Evolutionary conservation across 1,140 invertebrate species (phyloP).

Genomic region (Tribolium madens): DNA sequence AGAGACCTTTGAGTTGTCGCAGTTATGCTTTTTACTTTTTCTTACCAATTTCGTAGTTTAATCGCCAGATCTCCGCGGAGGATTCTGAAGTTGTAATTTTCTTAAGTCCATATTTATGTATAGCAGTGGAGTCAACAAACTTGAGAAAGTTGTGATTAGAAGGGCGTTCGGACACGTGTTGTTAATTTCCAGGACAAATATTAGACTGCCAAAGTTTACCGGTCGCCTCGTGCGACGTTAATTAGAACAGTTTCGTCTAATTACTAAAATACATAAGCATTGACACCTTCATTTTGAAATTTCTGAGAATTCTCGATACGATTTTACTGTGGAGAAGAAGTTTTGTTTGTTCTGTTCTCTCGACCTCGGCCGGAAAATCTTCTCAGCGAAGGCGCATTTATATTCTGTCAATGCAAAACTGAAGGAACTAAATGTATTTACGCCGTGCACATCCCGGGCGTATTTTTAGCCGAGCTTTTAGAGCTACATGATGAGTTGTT

Average conservation of each 20-base stretch:
- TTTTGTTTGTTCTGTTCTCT: conserved; percentile 3
- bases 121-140: conserved; percentile 44
- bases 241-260: conserved; percentile 44
- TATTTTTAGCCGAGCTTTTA: conserved; percentile 39
- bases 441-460: conserved; percentile 29
- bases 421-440: conserved; percentile 42
- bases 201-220: conserved; percentile 23
- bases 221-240: conserved; percentile 44
- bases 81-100: conserved; percentile 36
- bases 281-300: conserved; percentile 45
- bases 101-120: conserved; percentile 38
- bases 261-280: conserved; percentile 48
- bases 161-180: conserved; percentile 46
- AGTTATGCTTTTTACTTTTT: background rate
- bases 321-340: conserved; percentile 22
- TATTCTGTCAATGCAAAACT: conserved; percentile 35
- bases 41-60: background rate
- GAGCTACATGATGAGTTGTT: conserved; percentile 40
- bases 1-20: background rate
- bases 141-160: conserved; percentile 46
- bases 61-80: background rate
- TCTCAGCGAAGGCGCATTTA: conserved; percentile 9
- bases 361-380: background rate
- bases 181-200: conserved; percentile 45
- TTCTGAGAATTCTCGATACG: conserved; percentile 7